phyloP scores from a whole-genome alignment of 2,797 vertebrate species.

The Gallinago solitaria region DNA sequence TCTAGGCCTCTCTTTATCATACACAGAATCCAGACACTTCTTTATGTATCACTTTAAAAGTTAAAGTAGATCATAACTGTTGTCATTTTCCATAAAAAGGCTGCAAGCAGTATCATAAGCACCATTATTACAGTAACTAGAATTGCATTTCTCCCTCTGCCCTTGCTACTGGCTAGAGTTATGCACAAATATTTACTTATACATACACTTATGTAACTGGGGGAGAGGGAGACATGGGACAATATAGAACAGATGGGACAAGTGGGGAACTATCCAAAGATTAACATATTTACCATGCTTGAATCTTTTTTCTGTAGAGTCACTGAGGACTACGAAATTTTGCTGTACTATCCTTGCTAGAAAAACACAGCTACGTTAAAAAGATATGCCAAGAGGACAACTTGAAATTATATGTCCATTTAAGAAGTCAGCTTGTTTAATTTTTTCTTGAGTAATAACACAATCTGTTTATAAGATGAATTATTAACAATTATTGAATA shows the following conservation, averaged over 20 bases:
- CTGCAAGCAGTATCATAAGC: neutral
- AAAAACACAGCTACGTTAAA: neutral
- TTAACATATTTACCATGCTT: neutral
- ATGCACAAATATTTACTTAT: neutral
- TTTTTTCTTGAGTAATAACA: neutral
- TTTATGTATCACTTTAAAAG: neutral
- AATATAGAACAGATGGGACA: neutral
- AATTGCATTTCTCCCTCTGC: neutral
- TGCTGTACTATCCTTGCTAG: neutral
- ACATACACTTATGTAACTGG: neutral
- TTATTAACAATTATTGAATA: neutral
- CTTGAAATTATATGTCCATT: neutral
- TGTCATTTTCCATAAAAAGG: neutral
- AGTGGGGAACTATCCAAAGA: neutral
- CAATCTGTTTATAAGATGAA: neutral
- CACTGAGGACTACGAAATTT: neutral
- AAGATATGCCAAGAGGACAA: neutral
- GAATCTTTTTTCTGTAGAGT: neutral
- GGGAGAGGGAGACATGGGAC: neutral
- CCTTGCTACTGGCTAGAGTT: neutral
- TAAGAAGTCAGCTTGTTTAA: neutral
- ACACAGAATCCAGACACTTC: neutral
- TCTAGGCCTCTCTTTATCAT: neutral
- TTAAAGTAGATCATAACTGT: neutral
- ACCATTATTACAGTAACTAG: neutral